A percentile compares a stretch with the other conserved stretches of the same genome.
Conservation (phyloP, 2,113 vertebrate genomes). For the Archilochus colubris region DNA sequence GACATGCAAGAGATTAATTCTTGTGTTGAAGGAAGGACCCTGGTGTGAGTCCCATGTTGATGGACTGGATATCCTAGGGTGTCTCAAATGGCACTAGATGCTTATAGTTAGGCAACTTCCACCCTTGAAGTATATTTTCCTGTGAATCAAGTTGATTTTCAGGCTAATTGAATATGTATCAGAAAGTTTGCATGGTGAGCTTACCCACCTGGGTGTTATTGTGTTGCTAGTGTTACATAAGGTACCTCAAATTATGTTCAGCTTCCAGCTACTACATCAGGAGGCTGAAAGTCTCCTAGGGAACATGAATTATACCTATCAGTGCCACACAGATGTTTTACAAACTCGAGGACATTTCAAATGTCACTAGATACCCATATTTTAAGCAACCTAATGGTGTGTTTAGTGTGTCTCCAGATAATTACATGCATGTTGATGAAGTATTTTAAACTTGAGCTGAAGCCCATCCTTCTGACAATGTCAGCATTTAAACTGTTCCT, state of each 20-base stretch:
- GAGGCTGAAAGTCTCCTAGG: not conserved
- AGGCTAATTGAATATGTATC: not conserved
- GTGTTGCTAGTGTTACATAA: not conserved
- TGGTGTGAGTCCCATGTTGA: not conserved
- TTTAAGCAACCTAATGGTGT: not conserved
- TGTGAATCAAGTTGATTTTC: not conserved
- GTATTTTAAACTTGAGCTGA: not conserved
- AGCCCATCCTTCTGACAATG: not conserved
- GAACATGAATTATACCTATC: not conserved
- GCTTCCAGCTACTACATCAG: not conserved
- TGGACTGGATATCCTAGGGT: not conserved
- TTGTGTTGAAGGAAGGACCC: not conserved
- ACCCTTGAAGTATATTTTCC: not conserved
- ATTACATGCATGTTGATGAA: not conserved
- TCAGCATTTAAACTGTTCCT: not conserved
- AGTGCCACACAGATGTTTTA: not conserved
- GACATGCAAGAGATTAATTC: not conserved
- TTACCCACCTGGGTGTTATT: not conserved
- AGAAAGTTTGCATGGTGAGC: not conserved
- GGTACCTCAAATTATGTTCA: not conserved
- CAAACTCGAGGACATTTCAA: not conserved
- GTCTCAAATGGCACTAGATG: not conserved
- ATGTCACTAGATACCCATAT: not conserved
- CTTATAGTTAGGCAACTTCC: not conserved
- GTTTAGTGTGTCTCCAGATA: not conserved